Percentiles rank a stretch among this genome's conserved stretches.
phyloP scores from a whole-genome alignment of 92 coral and sea anemone species.

The Parazoanthus darwini region DNA sequence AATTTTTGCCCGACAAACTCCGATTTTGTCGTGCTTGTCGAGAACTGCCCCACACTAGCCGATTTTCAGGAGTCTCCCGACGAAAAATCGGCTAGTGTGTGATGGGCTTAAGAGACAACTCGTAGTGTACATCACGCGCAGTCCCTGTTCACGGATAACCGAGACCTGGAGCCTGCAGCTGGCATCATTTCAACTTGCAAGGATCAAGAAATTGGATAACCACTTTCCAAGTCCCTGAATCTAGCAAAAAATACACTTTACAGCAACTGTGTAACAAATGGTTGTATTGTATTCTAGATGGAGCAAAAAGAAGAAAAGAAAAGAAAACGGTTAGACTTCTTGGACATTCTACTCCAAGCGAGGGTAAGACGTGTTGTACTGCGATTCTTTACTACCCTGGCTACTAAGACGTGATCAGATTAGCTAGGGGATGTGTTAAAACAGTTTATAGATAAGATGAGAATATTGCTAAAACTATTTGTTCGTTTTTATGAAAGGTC shows the following conservation, averaged over 20 bases:
- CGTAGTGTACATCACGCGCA: too few species aligned
- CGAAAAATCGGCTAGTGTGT: too few species aligned
- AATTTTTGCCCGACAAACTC: too few species aligned
- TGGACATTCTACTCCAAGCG: slow-evolving; percentile 76
- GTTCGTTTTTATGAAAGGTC: background rate
- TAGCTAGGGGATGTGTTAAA: background rate
- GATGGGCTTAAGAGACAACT: too few species aligned
- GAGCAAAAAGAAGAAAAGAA: slow-evolving; percentile 3
- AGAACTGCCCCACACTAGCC: too few species aligned
- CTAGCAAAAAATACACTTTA: background rate
- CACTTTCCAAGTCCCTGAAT: background rate
- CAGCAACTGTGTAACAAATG: background rate
- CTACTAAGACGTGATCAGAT: background rate
- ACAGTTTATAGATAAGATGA: background rate
- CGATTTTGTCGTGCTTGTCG: too few species aligned
- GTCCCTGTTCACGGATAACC: too few species aligned
- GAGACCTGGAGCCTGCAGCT: too few species aligned
- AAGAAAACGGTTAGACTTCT: slow-evolving; percentile 61
- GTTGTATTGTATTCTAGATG: background rate
- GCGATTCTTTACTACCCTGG: background rate
- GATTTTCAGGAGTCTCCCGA: too few species aligned
- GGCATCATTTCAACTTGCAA: too few species aligned
- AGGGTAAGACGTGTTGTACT: slow-evolving; percentile 45
- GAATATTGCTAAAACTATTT: background rate
- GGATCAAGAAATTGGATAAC: too few species aligned